Evolutionary conservation across 2,888 invertebrate species (phyloP), one percentile per base, ranked within the genome.

Genomic region (Nemotelus nigrinus): DNA sequence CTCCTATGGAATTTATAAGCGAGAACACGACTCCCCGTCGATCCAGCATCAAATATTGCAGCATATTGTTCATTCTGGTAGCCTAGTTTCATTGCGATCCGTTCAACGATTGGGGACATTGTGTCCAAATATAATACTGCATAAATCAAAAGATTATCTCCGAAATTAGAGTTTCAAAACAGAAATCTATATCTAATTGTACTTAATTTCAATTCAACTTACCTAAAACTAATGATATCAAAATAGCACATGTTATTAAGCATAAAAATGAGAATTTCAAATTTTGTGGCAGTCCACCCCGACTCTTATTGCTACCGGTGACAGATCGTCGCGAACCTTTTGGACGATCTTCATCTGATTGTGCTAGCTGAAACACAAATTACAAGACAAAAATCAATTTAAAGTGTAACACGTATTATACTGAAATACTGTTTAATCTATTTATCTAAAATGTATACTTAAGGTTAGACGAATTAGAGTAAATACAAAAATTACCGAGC

Each of bases 31-130:
- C 95, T 93, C 2, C 97, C 98, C 0, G 97, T 97, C 78, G 96
- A 97, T 2, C 98, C 97, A 3, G 97, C 97, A 88, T 98, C 98
- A 81, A 98, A 93, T 82, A 98, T 93, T 44, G 96, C 94, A 0
- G 95, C 96, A 88, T 96, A 93, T 65, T 91, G 90, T 57, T 90
- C 89, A 82, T 91, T 90, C 83, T 91, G 90, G 83, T 94, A 91
- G 65, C 94, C 94, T 77, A 95, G 88, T 71, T 89, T 90, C 83
- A 92, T 91, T 44, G 93, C 94, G 78, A 94, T 85, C n/a, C 90
- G 90, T 83, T 94, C 94, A 80, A 94, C 87, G 84, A 92, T 84
- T 0, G 87, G 87, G 81, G 85, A 87, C 58, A 87, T 85, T 50
- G 87, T 85, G 72, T 87, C 87, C 67, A 86, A 84, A 71, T 86